A percentile compares a stretch with the other conserved stretches of the same genome.
Conservation (phyloP, 2,888 invertebrate genomes). For the Leptinotarsa haldemani region DNA sequence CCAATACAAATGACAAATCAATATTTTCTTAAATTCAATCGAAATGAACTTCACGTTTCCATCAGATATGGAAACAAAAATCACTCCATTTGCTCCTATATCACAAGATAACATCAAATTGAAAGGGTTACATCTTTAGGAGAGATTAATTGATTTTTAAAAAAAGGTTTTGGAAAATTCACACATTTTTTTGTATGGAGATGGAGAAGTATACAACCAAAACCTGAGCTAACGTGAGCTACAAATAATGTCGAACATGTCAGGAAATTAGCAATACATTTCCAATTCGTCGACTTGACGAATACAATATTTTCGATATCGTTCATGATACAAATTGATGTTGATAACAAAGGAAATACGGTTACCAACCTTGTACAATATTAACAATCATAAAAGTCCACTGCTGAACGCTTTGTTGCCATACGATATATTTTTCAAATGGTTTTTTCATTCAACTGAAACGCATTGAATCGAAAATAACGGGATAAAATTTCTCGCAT, state of each 20-base stretch:
- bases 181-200: too few relatives aligned
- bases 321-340: neutral
- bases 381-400: neutral
- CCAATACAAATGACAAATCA: too few relatives aligned
- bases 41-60: too few relatives aligned
- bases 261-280: neutral
- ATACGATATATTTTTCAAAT: slow-evolving; percentile 33
- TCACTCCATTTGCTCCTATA: too few relatives aligned
- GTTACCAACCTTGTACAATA: neutral
- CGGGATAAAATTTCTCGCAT: slow-evolving; percentile 41
- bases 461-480: slow-evolving; percentile 42
- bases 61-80: too few relatives aligned
- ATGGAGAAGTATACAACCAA: too few relatives aligned
- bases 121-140: too few relatives aligned
- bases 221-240: neutral
- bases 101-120: too few relatives aligned
- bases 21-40: too few relatives aligned
- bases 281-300: neutral
- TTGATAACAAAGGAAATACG: neutral
- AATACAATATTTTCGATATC: neutral
- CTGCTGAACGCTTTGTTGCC: neutral
- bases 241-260: neutral
- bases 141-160: too few relatives aligned
- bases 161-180: too few relatives aligned
- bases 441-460: slow-evolving; percentile 35